Base-by-base conservation (phyloP, 2,888 invertebrate genomes). In the Sacculina carcini region DNA sequence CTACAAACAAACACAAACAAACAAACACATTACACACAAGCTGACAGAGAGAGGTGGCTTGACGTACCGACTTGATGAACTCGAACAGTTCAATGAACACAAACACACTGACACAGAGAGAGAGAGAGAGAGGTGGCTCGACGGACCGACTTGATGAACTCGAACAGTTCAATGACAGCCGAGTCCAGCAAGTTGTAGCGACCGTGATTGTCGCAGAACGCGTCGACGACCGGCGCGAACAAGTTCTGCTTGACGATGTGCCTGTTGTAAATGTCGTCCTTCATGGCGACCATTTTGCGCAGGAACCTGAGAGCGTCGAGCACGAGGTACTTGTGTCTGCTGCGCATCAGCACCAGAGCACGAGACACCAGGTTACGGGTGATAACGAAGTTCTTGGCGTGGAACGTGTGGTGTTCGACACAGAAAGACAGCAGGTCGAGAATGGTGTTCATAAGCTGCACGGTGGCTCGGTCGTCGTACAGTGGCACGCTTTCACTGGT, bases 171-270 rank as follows among this genome's bases (percentile, higher is more conserved):
- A 66, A 98, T 75, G 66, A 98, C 86, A 58, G 98, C 96, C 28
- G 96, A 98, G 69, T 99, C 98, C 60, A 99, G 72, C 60, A 99
- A 76, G 71, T 99, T 99, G 70, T 99, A 99, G 62, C 94, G 77
- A 62, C 87, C 86, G 66, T 94, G 92, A 71, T 99, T 99, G 62
- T 81, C 77, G 61, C 85, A 77, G 67, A 98, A 92, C 58, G 92
- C 86, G 66, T 92, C 90, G 59, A 96, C 81, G 53, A 99, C 87
- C 31, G 90, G 90, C 59, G 84, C 82, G 68, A 99, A 87, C 53
- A 96, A 73, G 69, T 87, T 86, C 56, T 87, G 84, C 66, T 86
- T 85, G 59, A 85, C 81, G 61, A 94, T 89, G 68, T 94, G 86
- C 63, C 90, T 72, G 70, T 94, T 89, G 70, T 98, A 98, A 69